Conservation (phyloP, 2,888 invertebrate species). For the Phymatocera aterrima region DNA sequence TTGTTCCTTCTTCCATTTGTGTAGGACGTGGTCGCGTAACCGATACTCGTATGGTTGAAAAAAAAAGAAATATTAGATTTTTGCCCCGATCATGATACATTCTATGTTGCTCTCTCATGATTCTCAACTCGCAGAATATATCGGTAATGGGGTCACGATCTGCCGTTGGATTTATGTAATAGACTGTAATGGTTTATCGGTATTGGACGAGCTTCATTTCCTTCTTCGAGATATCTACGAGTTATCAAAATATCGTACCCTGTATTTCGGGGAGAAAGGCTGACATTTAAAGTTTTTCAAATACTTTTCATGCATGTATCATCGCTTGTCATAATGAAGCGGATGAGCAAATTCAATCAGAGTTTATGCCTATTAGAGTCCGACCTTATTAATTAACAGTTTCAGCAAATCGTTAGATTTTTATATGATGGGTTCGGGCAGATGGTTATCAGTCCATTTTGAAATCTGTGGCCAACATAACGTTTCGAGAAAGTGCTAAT, state of each 20-base stretch:
- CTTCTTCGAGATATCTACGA: too few relatives aligned
- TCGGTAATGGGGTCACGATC: background rate
- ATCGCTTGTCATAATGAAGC: background rate
- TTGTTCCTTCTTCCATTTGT: too few relatives aligned
- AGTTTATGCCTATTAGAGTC: too few relatives aligned
- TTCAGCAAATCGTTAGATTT: background rate
- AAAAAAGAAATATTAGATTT: too few relatives aligned
- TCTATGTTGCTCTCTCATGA: background rate
- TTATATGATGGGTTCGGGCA: too few relatives aligned
- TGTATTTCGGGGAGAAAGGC: too few relatives aligned
- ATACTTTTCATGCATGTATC: too few relatives aligned
- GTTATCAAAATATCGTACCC: background rate
- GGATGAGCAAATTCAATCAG: background rate
- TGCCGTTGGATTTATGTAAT: background rate
- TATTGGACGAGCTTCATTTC: background rate
- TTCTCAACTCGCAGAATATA: background rate
- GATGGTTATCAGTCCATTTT: background rate
- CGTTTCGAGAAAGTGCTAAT: background rate
- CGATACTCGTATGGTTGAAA: too few relatives aligned
- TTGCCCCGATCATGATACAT: background rate
- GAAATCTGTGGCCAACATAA: background rate
- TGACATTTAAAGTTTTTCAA: too few relatives aligned
- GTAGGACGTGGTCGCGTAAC: too few relatives aligned
- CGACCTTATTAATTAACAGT: background rate
- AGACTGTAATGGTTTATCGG: background rate